Conservation (phyloP, 2,797 vertebrate genomes). For the Rhinella marina region DNA sequence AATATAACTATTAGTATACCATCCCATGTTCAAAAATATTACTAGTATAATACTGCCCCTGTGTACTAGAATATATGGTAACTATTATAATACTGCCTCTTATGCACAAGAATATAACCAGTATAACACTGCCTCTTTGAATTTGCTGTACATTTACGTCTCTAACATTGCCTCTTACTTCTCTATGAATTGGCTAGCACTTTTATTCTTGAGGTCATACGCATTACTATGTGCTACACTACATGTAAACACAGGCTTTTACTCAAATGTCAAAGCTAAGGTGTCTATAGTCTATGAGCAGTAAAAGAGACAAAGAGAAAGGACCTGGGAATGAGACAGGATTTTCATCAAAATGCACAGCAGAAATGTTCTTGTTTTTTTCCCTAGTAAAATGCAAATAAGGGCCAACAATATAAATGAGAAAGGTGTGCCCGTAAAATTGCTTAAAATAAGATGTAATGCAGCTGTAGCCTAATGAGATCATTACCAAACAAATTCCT, state of each 20-base stretch:
- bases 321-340: neutral
- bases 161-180: neutral
- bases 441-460: conserved; percentile 19
- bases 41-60: neutral
- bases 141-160: neutral
- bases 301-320: too few species aligned
- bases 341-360: conserved; percentile 18
- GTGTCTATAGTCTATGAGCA: too few species aligned
- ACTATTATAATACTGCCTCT: neutral
- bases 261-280: neutral
- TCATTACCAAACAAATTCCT: conserved; percentile 43
- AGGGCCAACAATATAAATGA: neutral
- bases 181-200: too few species aligned
- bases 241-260: neutral
- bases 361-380: neutral
- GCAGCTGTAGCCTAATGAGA: conserved; percentile 28
- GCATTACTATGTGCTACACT: too few species aligned
- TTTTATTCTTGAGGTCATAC: too few species aligned
- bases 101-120: neutral
- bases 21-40: too few species aligned
- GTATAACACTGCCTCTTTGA: neutral
- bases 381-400: neutral
- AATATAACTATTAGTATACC: neutral
- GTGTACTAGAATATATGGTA: neutral
- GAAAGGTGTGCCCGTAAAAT: conserved; percentile 10